Evolutionary conservation across 1,140 invertebrate genomes (phyloP), one percentile per base, ranked within the genome.

Genomic region (Micrasema minimum): DNA sequence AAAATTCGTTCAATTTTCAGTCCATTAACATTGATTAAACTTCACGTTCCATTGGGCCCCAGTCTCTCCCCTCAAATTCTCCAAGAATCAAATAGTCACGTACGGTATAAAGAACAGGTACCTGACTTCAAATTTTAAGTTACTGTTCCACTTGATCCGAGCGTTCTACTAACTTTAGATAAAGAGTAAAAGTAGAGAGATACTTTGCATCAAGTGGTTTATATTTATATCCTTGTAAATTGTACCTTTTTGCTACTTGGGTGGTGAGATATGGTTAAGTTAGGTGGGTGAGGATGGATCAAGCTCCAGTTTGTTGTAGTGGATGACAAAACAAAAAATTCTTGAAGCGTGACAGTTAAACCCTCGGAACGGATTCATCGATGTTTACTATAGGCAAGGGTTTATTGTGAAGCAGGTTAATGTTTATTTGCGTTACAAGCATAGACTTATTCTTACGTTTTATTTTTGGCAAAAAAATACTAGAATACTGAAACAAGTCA

Each of bases 11-110:
- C 67, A 69, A 69, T 69, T 69, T 69, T 69, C 67, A 69, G 55
- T 48, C 67, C 67, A 69, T 69, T 69, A 69, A 69, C 67, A 69
- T 62, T 69, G 67, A 69, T 69, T 69, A 69, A 69, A 69, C 38
- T 69, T 69, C 57, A 62, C 67, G 57, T 62, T 69, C 53, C 67
- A 62, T 61, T 53, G 67, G n/a, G 46, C 45, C 55, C 45, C 45
- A 7, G 14, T 38, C 43, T 38, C 43, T 62, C 38, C 51, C 41
- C 46, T 14, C 4, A 46, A 59, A 68, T 46, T 59, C 43, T 68
- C 45, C 22, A 46, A 46, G 66, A 68, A 68, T 59, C 66, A 59
- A 68, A 68, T 41, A 50, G 51, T 68, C 66, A 68, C 53, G 66
- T 68, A 46, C 51, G 10, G 22, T 45, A 53, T 59, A 59, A 48